Conservation (phyloP, 2,797 vertebrate species). For the Macrochelys suwanniensis region DNA sequence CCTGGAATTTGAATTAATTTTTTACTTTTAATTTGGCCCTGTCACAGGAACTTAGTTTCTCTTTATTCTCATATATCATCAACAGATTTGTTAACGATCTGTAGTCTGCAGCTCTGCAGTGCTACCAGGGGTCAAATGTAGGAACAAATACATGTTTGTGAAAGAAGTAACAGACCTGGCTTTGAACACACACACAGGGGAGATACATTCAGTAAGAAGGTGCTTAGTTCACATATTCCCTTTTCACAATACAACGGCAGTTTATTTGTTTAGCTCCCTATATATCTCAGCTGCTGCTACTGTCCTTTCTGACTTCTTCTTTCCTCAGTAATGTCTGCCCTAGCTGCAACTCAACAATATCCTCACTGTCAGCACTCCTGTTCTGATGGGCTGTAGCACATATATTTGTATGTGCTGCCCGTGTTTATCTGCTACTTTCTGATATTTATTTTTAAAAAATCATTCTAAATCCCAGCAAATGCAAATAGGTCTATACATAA, state of each 20-base stretch:
- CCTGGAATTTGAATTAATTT: not conserved
- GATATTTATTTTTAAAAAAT: not conserved
- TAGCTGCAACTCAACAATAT: not conserved
- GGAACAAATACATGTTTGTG: not conserved
- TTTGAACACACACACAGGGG: not conserved
- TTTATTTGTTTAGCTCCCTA: not conserved
- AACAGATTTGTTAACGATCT: not conserved
- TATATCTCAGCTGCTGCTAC: not conserved
- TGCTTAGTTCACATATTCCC: not conserved
- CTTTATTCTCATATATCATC: too few relatives aligned
- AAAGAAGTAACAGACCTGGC: not conserved
- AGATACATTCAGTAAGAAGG: not conserved
- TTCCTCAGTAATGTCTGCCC: not conserved
- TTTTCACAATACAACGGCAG: not conserved
- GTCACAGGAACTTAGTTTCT: not conserved
- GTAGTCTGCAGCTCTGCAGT: not conserved
- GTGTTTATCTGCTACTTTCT: not conserved
- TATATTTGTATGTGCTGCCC: rapidly evolving
- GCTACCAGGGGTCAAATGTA: not conserved
- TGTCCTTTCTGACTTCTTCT: not conserved
- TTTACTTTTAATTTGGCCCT: not conserved
- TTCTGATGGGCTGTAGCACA: not conserved
- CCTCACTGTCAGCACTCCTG: not conserved
- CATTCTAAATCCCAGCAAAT: not conserved
- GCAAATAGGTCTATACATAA: not conserved